Evolutionary conservation across 1,140 invertebrate genomes (phyloP).

Genomic region (Tenebrio molitor): DNA sequence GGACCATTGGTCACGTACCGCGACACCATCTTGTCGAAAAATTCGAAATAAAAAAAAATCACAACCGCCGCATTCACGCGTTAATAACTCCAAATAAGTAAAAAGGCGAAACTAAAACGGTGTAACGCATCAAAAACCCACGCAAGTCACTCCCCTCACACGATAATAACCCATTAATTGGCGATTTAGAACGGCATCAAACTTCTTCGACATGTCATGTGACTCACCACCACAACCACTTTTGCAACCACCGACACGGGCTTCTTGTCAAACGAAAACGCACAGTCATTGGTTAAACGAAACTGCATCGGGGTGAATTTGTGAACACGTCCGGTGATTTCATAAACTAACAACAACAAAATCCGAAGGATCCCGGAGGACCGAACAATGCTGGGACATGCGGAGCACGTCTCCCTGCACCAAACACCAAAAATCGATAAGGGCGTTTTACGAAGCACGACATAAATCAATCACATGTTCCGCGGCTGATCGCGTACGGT

Average conservation of each 20-base stretch:
- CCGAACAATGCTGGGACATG: conserved; percentile 47
- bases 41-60: conserved; percentile 40
- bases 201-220: conserved; percentile 46
- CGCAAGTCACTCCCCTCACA: conserved; percentile 23
- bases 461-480: conserved; percentile 32
- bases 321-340: conserved; percentile 45
- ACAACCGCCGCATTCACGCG: conserved; percentile 17
- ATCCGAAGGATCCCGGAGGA: neutral
- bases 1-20: conserved; percentile 63
- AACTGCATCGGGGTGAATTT: conserved; percentile 26
- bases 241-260: conserved; percentile 50
- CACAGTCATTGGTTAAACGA: conserved; percentile 35
- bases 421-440: conserved; percentile 65
- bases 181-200: neutral
- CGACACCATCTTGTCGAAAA: conserved; percentile 58
- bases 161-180: conserved; percentile 4
- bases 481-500: neutral
- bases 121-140: conserved; percentile 26
- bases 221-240: conserved; percentile 42
- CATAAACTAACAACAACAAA: conserved; percentile 34
- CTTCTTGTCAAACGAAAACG: conserved; percentile 40
- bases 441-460: conserved; percentile 63
- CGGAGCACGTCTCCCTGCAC: conserved; percentile 56
- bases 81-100: neutral
- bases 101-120: neutral